Base-by-base conservation (phyloP, 2,113 vertebrate species). In the Ctenodactylus gundi region DNA sequence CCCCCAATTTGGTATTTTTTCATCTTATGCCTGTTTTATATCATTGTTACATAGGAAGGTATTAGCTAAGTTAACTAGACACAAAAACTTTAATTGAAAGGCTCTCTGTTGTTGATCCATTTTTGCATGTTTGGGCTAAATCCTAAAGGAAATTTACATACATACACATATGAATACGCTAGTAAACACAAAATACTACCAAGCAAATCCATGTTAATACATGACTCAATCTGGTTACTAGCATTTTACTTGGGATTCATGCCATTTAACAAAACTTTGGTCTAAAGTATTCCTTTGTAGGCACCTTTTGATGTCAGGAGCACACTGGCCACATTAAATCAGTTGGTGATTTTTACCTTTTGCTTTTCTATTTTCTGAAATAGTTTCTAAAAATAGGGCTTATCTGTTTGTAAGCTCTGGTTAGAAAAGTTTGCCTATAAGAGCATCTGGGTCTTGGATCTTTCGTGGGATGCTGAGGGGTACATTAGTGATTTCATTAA, bases 401-500 rank as follows among this genome's bases (percentile, higher is more conserved):
- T 53, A 29, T 62, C 27, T 90, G 8, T 75, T 90, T 94, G 64
- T 89, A 39, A 11, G 4, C 7, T 58, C 34, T 13, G 20, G 4
- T 44, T 70, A 60, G 62, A 57, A 77, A 84, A 49, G 18, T 9
- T 58, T 86, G 11, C 46, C 11, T 68, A 51, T 75, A n/a, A 88
- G 78, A 88, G 10, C 60, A 60, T 31, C 72, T 65, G 80, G 13
- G n/a, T 84, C 27, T 67, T 49, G 20, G 36, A 13, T 85, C 25
- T 81, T 84, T 67, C 55, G 23, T 1, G 6, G 41, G 7, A 46
- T 82, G 14, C 25, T 25, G 2, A 9, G 58, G 12, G 34, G 31
- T 51, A 88, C n/a, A 60, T 29, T 73, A 76, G 29, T 90, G 53
- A 94, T 60, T 90, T 82, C 25, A 67, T 88, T 49, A 85, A 39